Evolutionary conservation across 2,888 invertebrate genomes (phyloP).

Genomic region (Leucophenga montana): DNA sequence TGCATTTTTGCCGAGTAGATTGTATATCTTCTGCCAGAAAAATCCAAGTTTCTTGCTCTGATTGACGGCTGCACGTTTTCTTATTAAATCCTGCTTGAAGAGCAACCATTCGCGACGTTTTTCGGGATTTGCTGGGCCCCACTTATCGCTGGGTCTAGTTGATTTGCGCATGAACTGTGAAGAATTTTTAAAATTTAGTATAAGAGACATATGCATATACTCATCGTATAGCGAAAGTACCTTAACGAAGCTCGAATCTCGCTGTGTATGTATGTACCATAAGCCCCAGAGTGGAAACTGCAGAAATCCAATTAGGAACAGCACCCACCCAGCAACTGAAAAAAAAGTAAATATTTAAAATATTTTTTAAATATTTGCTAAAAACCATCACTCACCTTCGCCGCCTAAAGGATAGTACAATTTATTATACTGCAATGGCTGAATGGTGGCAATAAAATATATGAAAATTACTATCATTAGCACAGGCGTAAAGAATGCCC

Average conservation of each 20-base stretch:
- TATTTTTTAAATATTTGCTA: neutral
- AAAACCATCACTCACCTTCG: conserved; percentile 73
- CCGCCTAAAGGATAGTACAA: conserved; percentile 77
- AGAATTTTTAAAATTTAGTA: neutral
- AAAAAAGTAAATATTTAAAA: conserved; percentile 19
- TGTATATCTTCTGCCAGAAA: conserved; percentile 63
- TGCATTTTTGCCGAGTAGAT: conserved; percentile 54
- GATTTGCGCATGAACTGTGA: conserved; percentile 73
- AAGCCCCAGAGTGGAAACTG: conserved; percentile 75
- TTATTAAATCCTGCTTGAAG: conserved; percentile 75
- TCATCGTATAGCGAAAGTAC: conserved; percentile 40
- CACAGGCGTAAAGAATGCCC: conserved; percentile 82
- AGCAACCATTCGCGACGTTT: conserved; percentile 76
- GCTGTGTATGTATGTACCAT: conserved; percentile 58
- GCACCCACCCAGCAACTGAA: conserved; percentile 75
- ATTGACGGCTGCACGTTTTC: conserved; percentile 62
- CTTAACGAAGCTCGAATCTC: conserved; percentile 44
- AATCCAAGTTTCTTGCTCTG: conserved; percentile 56
- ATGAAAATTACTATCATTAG: conserved; percentile 81
- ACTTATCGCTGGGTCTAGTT: conserved; percentile 70
- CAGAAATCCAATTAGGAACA: conserved; percentile 73
- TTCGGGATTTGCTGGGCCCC: conserved; percentile 78
- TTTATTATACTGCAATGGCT: conserved; percentile 77
- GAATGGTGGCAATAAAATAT: conserved; percentile 78
- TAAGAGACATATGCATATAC: neutral